These are phyloP conservation scores for Pseudochirops cupreus DNA, from an alignment of 2,797 vertebrate species.

Conservation along the genomic window DNA sequence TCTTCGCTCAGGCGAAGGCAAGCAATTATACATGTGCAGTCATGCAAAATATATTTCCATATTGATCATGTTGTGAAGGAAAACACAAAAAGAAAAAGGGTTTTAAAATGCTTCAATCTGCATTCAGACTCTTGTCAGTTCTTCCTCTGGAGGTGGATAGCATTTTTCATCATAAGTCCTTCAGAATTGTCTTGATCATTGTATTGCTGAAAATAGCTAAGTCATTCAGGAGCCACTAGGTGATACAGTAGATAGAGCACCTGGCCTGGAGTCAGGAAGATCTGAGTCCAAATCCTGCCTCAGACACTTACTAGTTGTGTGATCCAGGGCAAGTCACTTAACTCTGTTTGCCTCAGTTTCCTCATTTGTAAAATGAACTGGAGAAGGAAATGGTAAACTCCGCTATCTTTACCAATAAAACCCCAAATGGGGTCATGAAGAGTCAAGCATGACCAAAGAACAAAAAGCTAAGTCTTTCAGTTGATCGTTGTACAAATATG, in stretches of 20 bases:
- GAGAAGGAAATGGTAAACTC: not conserved
- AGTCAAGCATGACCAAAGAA: not conserved
- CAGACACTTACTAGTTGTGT: not conserved
- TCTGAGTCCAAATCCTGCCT: not conserved
- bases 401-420: not conserved
- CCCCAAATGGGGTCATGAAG: not conserved
- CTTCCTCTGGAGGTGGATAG: not conserved
- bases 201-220: not conserved
- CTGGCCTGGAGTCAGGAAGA: not conserved
- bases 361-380: not conserved
- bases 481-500: not conserved
- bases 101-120: not conserved
- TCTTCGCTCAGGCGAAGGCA: not conserved
- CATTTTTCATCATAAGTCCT: not conserved
- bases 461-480: not conserved
- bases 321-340: not conserved
- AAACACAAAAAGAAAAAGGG: not conserved
- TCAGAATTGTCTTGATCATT: not conserved
- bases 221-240: not conserved
- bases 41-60: not conserved
- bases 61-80: not conserved
- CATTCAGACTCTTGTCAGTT: not conserved
- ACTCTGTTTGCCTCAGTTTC: not conserved
- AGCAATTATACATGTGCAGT: not conserved
- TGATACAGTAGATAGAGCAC: not conserved